phyloP scores from a whole-genome alignment of 2,113 vertebrate species.

The Pollachius pollachius region DNA sequence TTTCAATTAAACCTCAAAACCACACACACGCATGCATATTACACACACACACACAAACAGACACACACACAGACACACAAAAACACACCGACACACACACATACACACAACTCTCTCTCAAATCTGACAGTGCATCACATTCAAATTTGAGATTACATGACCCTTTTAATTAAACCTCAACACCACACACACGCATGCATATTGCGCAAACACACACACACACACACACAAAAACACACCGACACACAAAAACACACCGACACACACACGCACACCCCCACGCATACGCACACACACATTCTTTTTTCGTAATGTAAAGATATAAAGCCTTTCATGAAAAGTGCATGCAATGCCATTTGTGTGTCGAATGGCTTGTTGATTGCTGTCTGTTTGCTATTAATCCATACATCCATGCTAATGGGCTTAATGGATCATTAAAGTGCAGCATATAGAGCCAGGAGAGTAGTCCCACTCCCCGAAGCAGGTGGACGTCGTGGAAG shows the following conservation, averaged over 20 bases:
- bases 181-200: neutral
- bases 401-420: too few relatives aligned
- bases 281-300: too few relatives aligned
- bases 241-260: neutral
- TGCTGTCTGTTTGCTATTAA: too few relatives aligned
- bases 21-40: neutral
- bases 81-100: neutral
- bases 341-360: too few relatives aligned
- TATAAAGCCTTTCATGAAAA: too few relatives aligned
- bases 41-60: neutral
- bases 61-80: neutral
- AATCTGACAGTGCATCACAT: neutral
- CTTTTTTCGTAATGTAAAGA: too few relatives aligned
- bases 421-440: too few relatives aligned
- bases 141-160: neutral
- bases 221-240: constrained; percentile 13
- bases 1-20: neutral
- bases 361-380: too few relatives aligned
- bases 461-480: too few relatives aligned
- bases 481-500: too few relatives aligned
- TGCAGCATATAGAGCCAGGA: too few relatives aligned
- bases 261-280: neutral
- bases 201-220: neutral
- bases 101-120: neutral
- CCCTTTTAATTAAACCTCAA: neutral